phyloP scores from a whole-genome alignment of 2,797 vertebrate species.

The Antrozous pallidus region DNA sequence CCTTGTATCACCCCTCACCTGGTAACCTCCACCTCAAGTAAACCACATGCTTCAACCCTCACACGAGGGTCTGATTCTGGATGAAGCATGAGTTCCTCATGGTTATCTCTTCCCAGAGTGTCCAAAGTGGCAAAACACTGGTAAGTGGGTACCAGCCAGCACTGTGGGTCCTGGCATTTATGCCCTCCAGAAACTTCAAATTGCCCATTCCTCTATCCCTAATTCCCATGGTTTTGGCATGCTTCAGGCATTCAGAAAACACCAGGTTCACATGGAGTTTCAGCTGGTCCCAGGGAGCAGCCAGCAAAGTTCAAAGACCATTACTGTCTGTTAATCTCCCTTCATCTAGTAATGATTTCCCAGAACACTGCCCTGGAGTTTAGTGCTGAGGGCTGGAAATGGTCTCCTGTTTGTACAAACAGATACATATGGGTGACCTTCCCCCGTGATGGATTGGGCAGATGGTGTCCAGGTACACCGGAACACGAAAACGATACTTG shows the following conservation, averaged over 20 bases:
- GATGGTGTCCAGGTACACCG: neutral
- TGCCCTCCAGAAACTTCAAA: neutral
- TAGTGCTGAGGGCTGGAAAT: neutral
- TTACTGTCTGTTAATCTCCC: slow-evolving; percentile 49
- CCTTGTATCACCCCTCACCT: neutral
- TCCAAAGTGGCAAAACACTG: neutral
- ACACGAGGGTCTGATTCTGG: neutral
- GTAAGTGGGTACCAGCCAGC: neutral
- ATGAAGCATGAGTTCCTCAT: neutral
- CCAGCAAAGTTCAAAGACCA: slow-evolving; percentile 27
- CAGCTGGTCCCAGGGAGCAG: neutral
- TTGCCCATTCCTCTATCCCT: neutral
- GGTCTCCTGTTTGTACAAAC: slow-evolving; percentile 19
- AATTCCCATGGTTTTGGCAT: no score
- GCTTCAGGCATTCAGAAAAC: neutral
- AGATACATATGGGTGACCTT: slow-evolving; percentile 66
- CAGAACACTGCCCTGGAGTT: slow-evolving; percentile 37
- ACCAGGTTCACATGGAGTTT: neutral
- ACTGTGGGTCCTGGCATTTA: neutral
- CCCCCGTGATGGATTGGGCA: slow-evolving; percentile 14
- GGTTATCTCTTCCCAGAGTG: neutral
- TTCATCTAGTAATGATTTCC: slow-evolving; percentile 25
- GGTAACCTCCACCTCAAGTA: rapidly evolving
- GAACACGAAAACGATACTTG: neutral
- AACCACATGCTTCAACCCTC: neutral